Conservation (phyloP, 2,113 vertebrate species). For the Quiscalus mexicanus region DNA sequence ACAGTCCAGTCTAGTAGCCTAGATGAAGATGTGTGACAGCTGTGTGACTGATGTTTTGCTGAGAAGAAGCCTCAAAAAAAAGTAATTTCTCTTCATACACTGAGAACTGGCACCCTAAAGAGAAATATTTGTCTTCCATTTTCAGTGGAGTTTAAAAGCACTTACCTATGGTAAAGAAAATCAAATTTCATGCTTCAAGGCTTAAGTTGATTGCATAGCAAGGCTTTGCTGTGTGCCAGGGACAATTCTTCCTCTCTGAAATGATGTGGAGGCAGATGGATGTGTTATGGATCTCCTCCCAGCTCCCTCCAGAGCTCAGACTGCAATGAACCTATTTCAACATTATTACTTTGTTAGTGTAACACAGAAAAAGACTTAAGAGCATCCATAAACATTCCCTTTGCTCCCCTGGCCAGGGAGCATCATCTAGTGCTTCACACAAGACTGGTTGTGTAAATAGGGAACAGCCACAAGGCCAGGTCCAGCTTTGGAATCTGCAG, state of each 20-base stretch:
- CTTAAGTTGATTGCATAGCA: slow-evolving; percentile 8
- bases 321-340: background rate
- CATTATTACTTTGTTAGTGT: background rate
- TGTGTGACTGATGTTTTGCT: background rate
- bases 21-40: background rate
- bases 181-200: slow-evolving; percentile 22
- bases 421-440: background rate
- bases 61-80: background rate
- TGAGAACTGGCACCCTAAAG: background rate
- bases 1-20: background rate
- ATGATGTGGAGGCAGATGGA: background rate
- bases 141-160: background rate
- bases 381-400: background rate
- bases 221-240: background rate
- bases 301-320: background rate
- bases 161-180: slow-evolving; percentile 7
- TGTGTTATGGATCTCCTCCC: background rate
- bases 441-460: background rate
- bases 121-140: background rate
- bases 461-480: background rate
- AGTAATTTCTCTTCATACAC: background rate
- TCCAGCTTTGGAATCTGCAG: background rate
- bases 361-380: background rate
- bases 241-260: background rate
- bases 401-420: background rate